Evolutionary conservation across 2,113 vertebrate species (phyloP).

Genomic region (Ceyx melanurus): DNA sequence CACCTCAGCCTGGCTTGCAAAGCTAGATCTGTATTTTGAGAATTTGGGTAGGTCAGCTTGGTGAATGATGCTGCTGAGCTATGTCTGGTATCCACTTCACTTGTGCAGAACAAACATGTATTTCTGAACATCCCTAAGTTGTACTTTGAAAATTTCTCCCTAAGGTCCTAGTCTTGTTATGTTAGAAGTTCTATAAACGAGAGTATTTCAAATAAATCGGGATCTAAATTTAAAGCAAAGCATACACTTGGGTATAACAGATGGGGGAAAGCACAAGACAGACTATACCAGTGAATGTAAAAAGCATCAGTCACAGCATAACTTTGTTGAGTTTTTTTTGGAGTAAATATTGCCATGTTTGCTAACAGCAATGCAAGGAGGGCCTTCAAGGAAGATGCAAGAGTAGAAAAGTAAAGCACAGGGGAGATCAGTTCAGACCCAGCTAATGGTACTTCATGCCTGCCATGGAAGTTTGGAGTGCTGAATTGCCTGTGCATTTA

Average conservation of each 20-base stretch:
- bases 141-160: neutral
- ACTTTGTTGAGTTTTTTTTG: slow-evolving; percentile 1
- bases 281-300: neutral
- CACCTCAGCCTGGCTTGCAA: neutral
- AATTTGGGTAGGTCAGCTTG: neutral
- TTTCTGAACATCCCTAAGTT: neutral
- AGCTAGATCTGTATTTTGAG: neutral
- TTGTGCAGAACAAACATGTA: rapidly evolving
- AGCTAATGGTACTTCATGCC: neutral
- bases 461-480: neutral
- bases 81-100: neutral
- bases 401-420: neutral
- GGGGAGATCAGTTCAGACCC: neutral
- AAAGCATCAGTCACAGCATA: slow-evolving; percentile 19
- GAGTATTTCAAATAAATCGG: neutral
- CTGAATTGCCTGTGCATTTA: neutral
- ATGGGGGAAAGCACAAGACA: slow-evolving; percentile 12
- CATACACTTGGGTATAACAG: neutral
- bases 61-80: neutral
- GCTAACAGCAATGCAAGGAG: neutral
- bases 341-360: slow-evolving; percentile 9
- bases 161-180: neutral
- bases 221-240: neutral
- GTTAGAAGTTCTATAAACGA: neutral
- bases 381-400: neutral